A percentile compares a stretch with the other conserved stretches of the same genome.
Evolutionary conservation across 2,113 vertebrate species (phyloP).

Genomic region (Chlorodrepanis virens): DNA sequence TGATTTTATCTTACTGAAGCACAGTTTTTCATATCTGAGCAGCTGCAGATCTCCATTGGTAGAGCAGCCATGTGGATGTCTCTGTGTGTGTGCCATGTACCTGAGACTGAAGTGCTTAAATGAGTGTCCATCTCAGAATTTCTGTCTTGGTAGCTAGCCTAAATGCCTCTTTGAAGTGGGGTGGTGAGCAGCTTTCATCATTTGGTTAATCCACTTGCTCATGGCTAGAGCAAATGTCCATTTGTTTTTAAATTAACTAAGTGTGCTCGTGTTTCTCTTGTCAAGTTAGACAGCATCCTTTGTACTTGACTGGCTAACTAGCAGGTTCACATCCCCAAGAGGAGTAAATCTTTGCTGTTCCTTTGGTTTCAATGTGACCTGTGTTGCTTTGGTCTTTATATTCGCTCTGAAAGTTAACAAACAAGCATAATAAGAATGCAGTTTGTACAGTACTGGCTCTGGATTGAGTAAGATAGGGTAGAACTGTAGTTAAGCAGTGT

Average conservation of each 20-base stretch:
- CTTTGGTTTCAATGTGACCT: neutral
- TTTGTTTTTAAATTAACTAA: neutral
- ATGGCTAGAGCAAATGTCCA: neutral
- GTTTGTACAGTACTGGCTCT: neutral
- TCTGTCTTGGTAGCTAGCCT: neutral
- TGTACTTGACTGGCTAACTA: neutral
- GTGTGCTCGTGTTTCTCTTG: rapidly evolving
- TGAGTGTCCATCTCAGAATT: neutral
- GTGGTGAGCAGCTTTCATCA: neutral
- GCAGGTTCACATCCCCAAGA: neutral
- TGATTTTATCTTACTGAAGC: neutral
- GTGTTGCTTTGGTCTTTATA: neutral
- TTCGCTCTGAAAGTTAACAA: neutral
- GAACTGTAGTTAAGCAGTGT: neutral
- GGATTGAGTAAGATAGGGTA: neutral
- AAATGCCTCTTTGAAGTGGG: neutral
- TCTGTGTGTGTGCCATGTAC: neutral
- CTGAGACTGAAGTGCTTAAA: neutral
- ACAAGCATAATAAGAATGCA: neutral
- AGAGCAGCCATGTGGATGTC: neutral
- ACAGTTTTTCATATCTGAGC: neutral
- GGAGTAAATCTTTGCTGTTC: neutral
- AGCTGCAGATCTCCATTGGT: neutral
- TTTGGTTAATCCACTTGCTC: neutral
- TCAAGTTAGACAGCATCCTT: neutral